Evolutionary conservation across 2,113 vertebrate genomes (phyloP).

Genomic region (Illadopsis cleaveri): DNA sequence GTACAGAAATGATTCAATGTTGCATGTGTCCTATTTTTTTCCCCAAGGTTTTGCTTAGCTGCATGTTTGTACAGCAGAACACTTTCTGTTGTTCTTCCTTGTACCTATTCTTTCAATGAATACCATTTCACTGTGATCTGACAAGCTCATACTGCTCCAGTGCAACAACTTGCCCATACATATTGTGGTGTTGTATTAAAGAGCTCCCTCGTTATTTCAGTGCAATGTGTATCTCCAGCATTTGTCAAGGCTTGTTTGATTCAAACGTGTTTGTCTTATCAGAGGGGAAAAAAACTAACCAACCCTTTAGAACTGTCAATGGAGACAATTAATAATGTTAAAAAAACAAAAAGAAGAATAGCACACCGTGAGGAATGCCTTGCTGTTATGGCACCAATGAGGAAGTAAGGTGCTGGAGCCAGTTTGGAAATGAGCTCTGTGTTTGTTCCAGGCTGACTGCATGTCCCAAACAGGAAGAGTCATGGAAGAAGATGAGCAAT

Average conservation of each 20-base stretch:
- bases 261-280: conserved; percentile 30
- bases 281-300: neutral
- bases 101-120: conserved; percentile 21
- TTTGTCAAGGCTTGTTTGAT: conserved; percentile 71
- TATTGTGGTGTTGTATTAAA: conserved; percentile 41
- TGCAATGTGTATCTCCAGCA: conserved; percentile 42
- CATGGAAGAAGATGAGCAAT: rapidly evolving
- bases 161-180: conserved; percentile 60
- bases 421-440: neutral
- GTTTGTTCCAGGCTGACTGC: neutral
- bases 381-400: neutral
- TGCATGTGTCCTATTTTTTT: neutral
- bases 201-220: conserved; percentile 35
- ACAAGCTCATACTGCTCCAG: conserved; percentile 55
- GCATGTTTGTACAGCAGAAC: conserved; percentile 19
- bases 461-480: rapidly evolving
- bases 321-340: conserved; percentile 26
- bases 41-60: neutral
- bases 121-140: neutral
- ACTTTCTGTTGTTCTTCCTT: conserved; percentile 36
- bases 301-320: conserved; percentile 47
- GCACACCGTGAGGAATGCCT: rapidly evolving
- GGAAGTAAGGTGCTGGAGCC: neutral
- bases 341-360: neutral
- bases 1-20: neutral